These are phyloP conservation scores for Dendrolimus kikuchii DNA, from an alignment of 1,140 invertebrate species.

Conservation along the genomic window DNA sequence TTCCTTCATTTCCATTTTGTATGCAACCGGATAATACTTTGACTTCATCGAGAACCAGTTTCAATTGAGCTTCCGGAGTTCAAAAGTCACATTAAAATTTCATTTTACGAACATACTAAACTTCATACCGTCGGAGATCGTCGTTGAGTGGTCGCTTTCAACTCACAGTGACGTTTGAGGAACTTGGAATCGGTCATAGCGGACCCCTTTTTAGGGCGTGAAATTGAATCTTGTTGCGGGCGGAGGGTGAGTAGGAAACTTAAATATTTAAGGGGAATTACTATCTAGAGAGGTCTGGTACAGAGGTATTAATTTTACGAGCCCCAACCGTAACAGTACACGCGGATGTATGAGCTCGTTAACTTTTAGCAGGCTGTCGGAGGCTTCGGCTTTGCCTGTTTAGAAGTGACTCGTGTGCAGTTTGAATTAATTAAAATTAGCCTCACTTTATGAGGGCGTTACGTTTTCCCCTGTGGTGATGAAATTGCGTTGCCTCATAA, in stretches of 20 bases:
- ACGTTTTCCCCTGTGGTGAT: slow-evolving; percentile 25
- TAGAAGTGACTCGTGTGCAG: slow-evolving; percentile 26
- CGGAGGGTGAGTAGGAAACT: slow-evolving; percentile 61
- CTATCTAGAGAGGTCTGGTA: slow-evolving; percentile 50
- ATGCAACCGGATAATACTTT: slow-evolving; percentile 57
- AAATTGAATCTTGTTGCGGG: slow-evolving; percentile 70
- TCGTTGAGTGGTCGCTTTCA: slow-evolving; percentile 41
- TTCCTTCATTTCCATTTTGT: slow-evolving; percentile 44
- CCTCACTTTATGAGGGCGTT: slow-evolving; percentile 22
- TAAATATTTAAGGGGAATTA: slow-evolving; percentile 66
- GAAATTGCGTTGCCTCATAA: slow-evolving; percentile 27
- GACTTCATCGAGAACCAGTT: slow-evolving; percentile 30
- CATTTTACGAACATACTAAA: slow-evolving; percentile 1
- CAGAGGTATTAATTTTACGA: slow-evolving; percentile 67
- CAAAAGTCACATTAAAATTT: slow-evolving; percentile 14
- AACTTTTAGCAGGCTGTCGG: slow-evolving; percentile 55
- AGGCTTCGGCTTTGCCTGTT: slow-evolving; percentile 38
- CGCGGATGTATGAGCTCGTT: slow-evolving; percentile 57
- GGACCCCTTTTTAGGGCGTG: slow-evolving; percentile 61
- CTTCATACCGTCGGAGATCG: slow-evolving; percentile 26
- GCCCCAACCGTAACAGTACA: slow-evolving; percentile 47
- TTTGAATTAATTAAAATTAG: slow-evolving; percentile 56
- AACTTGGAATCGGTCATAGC: slow-evolving; percentile 47
- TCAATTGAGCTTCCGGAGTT: slow-evolving; percentile 27
- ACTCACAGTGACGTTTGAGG: slow-evolving; percentile 60